phyloP scores from a whole-genome alignment of 2,888 invertebrate genomes.

The Hermaeophaga mercurialis region DNA sequence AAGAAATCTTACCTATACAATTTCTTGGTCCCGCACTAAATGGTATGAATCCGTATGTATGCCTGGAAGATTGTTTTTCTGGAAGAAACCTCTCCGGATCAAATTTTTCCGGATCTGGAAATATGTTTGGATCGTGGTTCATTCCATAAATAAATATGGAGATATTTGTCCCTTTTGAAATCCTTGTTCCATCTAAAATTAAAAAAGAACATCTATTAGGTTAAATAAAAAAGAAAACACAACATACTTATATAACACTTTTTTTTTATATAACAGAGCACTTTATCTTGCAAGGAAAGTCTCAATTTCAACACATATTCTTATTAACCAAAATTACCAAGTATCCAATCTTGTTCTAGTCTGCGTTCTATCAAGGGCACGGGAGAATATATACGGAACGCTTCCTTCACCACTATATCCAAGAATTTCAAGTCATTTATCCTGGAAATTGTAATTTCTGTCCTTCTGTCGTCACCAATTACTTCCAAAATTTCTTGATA shows the following conservation, averaged over 20 bases:
- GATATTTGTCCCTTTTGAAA: slow-evolving; percentile 57
- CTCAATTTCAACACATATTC: too few species aligned
- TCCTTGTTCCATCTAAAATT: slow-evolving; percentile 48
- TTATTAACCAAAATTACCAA: slow-evolving; percentile 43
- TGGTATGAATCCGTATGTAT: slow-evolving; percentile 57
- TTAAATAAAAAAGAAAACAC: too few species aligned
- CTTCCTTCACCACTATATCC: slow-evolving; percentile 65
- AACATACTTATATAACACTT: too few species aligned
- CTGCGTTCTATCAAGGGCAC: slow-evolving; percentile 60
- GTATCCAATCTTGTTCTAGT: slow-evolving; percentile 54
- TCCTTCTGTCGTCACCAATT: slow-evolving; percentile 43
- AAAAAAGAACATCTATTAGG: not conserved
- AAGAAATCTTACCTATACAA: slow-evolving; percentile 51
- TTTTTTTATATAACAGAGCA: too few species aligned
- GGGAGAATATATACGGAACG: slow-evolving; percentile 62
- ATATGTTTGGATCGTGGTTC: slow-evolving; percentile 58
- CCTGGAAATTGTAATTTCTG: slow-evolving; percentile 41
- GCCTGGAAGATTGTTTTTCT: slow-evolving; percentile 54
- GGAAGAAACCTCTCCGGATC: slow-evolving; percentile 58
- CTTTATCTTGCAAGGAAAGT: too few species aligned
- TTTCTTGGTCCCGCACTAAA: slow-evolving; percentile 59
- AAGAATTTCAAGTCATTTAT: slow-evolving; percentile 58
- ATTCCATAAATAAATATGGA: slow-evolving; percentile 56
- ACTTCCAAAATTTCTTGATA: slow-evolving; percentile 47
- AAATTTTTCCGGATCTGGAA: slow-evolving; percentile 59